Evolutionary conservation across 2,797 vertebrate species (phyloP), one percentile per base, ranked within the genome.

Genomic region (Hydrophis major): DNA sequence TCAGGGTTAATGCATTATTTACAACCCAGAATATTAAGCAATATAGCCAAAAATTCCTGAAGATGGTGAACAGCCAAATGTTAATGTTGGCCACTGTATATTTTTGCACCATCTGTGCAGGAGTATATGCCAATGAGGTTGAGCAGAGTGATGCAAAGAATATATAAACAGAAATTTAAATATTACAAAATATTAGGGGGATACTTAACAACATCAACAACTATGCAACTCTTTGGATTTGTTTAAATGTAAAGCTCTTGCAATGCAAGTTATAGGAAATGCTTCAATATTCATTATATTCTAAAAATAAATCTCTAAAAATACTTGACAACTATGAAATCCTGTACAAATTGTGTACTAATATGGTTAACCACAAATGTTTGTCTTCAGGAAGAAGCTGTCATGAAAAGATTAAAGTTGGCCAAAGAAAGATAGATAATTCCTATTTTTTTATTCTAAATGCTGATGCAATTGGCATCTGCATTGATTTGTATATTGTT

Each of bases 1-100:
- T 83, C 18, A 91, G 42, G 86, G 83, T 88, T 86, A 89, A 50
- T 93, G 95, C 89, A 6, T 16, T 74, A 86, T 92, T 94, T 89
- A 93, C 59, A 93, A 92, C 8, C 53, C 86, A 93, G 66, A 50
- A 86, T 87, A 56, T 56, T 63, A 57, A 94, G 89, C 3, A 74
- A 18, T 63, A 91, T 37, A 69, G n/a, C 90, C 86, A 86, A 92
- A 89, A 94, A 78, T 3, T 69, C 12, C 37, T 93, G 59, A 59
- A 14, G 86, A 11, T 91, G 13, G 55, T 69, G 53, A 55, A 74
- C 7, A 87, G 32, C 1, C 0, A 87, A n/a, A 89, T 92, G 88
- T 14, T 0, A 59, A 92, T 90, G 12, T 74, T 92, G 8, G 12
- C 93, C 3, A 37, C 90, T 90, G 22, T 13, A 86, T 92, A 89